Evolutionary conservation across 2,888 invertebrate species (phyloP).

Genomic region (Lymantria monacha): DNA sequence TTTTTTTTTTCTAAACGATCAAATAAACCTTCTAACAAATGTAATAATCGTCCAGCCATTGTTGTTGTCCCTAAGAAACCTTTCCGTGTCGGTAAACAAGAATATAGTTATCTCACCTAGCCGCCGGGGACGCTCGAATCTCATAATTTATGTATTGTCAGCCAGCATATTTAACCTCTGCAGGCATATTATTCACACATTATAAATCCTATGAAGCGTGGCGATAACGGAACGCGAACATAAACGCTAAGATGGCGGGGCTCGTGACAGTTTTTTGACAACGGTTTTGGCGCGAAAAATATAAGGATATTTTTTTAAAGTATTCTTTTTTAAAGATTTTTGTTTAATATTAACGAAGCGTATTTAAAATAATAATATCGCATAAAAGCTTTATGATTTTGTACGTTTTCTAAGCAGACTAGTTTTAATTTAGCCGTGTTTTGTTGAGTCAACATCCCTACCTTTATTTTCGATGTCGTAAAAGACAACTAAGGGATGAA

Average conservation of each 20-base stretch:
- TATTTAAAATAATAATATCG: no score
- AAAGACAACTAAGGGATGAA: no score
- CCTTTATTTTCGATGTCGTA: no score
- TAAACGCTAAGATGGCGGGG: constrained; percentile 67
- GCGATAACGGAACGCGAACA: constrained; percentile 65
- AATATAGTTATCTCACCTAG: constrained; percentile 70
- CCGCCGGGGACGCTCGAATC: constrained; percentile 40
- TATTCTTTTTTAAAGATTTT: constrained; percentile 4
- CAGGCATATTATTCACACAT: constrained; percentile 75
- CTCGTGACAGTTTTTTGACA: constrained; percentile 60
- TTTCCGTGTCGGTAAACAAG: constrained; percentile 71
- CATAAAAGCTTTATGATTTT: no score
- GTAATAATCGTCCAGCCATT: constrained; percentile 24
- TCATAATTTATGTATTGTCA: constrained; percentile 79
- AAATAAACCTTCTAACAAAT: constrained; percentile 15
- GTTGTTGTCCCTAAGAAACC: constrained; percentile 53
- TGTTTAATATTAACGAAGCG: constrained; percentile 1
- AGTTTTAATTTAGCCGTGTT: no score
- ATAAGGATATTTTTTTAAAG: constrained; percentile 19
- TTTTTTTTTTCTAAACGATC: constrained; percentile 7
- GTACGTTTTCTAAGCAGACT: no score
- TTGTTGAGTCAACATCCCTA: no score
- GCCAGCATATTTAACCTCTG: constrained; percentile 68
- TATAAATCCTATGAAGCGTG: constrained; percentile 75
- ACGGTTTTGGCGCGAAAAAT: constrained; percentile 59